phyloP scores from a whole-genome alignment of 2,888 invertebrate species.

The Celastrina argiolus region DNA sequence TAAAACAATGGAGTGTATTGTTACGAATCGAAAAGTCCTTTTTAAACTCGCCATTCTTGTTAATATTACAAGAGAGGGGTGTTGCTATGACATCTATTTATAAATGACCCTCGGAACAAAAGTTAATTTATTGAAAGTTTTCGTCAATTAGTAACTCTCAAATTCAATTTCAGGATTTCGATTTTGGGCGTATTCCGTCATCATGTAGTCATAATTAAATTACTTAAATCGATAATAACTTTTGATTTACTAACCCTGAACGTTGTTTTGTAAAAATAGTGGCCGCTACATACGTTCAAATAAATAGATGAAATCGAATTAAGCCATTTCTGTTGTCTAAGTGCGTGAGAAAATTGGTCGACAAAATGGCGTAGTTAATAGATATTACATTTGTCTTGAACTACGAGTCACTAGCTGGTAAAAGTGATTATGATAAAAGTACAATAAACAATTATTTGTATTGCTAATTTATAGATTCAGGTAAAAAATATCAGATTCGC shows the following conservation, averaged over 20 bases:
- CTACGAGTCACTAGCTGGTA: too few species aligned
- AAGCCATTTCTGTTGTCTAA: neutral
- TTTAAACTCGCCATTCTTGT: neutral
- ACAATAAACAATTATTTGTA: too few species aligned
- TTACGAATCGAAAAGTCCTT: too few species aligned
- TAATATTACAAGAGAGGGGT: neutral
- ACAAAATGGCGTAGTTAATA: too few species aligned
- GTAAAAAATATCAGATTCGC: too few species aligned
- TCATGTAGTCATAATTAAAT: too few species aligned
- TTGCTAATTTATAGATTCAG: too few species aligned
- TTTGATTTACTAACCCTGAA: neutral
- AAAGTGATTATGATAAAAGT: too few species aligned
- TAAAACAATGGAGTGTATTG: too few species aligned
- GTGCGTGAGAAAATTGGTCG: neutral
- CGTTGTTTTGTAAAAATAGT: neutral
- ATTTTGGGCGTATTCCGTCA: neutral
- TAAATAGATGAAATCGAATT: neutral
- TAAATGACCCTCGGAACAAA: neutral
- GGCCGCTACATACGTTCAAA: neutral
- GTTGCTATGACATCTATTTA: conserved; percentile 14
- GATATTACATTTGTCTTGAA: too few species aligned
- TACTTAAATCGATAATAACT: too few species aligned
- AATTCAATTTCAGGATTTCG: neutral
- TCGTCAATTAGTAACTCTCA: neutral
- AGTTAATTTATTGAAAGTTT: neutral